Conservation (phyloP, 92 coral and sea anemone genomes). For the Porites lobata region DNA sequence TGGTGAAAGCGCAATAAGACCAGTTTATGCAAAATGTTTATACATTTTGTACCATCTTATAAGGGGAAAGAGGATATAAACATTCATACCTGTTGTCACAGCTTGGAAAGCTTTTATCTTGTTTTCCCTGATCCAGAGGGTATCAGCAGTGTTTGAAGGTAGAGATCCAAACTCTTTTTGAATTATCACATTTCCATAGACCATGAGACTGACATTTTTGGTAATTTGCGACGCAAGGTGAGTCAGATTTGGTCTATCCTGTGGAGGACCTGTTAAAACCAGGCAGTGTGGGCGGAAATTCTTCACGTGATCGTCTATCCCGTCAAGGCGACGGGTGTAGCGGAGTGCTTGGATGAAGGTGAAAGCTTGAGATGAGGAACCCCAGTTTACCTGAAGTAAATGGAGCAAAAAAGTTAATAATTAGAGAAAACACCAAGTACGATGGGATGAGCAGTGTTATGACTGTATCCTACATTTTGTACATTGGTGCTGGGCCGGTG, state of each 20-base stretch:
- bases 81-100: slow-evolving; percentile 78
- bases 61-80: neutral
- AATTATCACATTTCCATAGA: slow-evolving; percentile 79
- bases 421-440: no score
- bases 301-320: slow-evolving; percentile 94
- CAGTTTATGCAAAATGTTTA: no score
- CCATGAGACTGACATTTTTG: slow-evolving; percentile 92
- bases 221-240: slow-evolving; percentile 91
- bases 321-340: slow-evolving; percentile 78
- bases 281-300: slow-evolving; percentile 99
- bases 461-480: no score
- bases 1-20: no score
- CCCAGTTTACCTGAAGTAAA: slow-evolving; percentile 89
- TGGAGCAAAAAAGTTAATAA: neutral
- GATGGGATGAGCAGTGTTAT: no score
- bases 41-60: neutral
- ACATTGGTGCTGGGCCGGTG: no score
- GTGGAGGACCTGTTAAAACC: slow-evolving; percentile 87
- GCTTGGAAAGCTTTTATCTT: slow-evolving; percentile 93
- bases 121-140: slow-evolving; percentile 81
- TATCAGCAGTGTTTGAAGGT: slow-evolving; percentile 54
- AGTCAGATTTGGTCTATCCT: slow-evolving; percentile 70
- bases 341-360: slow-evolving; percentile 89
- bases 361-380: slow-evolving; percentile 96
- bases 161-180: slow-evolving; percentile 49